phyloP scores from a whole-genome alignment of 2,113 vertebrate genomes.

The Nicator chloris region DNA sequence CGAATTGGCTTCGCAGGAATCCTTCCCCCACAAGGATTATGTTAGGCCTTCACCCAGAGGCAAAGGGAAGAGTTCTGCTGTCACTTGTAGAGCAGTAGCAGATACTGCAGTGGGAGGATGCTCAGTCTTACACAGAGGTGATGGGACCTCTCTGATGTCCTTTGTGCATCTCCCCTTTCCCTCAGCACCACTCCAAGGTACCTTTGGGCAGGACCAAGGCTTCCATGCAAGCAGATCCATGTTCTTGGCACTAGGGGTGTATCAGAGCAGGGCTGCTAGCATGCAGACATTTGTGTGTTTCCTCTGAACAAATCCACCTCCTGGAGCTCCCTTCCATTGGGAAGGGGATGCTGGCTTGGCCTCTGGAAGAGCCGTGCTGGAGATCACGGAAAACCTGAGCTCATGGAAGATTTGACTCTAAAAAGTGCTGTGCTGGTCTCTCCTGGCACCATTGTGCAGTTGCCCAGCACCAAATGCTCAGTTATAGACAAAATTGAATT shows the following conservation, averaged over 20 bases:
- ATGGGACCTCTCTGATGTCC: background rate
- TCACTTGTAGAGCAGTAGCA: background rate
- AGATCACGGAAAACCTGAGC: background rate
- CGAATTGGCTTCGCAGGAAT: background rate
- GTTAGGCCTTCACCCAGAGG: background rate
- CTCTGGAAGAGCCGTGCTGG: background rate
- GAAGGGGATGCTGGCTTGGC: background rate
- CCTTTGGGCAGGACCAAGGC: background rate
- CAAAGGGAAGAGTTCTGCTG: background rate
- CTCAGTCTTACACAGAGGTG: rapidly evolving
- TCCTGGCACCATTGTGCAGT: slow-evolving; percentile 24
- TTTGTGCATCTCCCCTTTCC: background rate
- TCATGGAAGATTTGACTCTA: background rate
- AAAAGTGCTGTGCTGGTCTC: background rate
- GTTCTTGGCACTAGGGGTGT: background rate
- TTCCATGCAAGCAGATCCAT: background rate
- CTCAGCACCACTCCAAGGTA: background rate
- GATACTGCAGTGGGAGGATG: background rate
- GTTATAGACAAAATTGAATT: slow-evolving; percentile 70
- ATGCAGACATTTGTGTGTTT: background rate
- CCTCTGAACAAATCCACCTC: background rate
- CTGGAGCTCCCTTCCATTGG: background rate
- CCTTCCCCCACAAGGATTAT: background rate
- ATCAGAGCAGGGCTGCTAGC: background rate
- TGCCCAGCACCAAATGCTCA: slow-evolving; percentile 60